Base-by-base conservation (phyloP, 2,113 vertebrate genomes). In the Octodon degus region DNA sequence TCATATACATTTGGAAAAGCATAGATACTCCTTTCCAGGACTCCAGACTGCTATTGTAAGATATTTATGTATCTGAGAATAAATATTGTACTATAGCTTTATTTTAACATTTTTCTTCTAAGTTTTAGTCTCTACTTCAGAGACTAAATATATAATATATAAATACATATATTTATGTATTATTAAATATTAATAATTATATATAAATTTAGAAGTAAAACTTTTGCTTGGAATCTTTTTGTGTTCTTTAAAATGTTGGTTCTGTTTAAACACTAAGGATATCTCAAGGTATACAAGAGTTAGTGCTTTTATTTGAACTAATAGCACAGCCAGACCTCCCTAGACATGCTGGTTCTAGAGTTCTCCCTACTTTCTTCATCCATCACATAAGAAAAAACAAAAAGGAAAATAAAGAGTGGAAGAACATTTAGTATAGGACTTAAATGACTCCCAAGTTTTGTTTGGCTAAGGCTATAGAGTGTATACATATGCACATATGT, bases 251-350 rank as follows among this genome's bases (percentile, higher is more conserved):
- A 95, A 89, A 68, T 34, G 43, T 89, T 20, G 62, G 37, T 14
- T 94, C 50, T 65, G 53, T 79, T 86, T 83, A 89, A 83, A 97
- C 27, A 74, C 1, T 62, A 40, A 86, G 27, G 19, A 22, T 6
- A 67, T 8, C 17, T 84, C 25, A 86, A 43, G 47, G 22, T 43
- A 0, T 62, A 17, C 30, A 95, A 55, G 16, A 58, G 12, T 84
- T 80, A 47, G 27, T 82, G 24, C 80, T 95, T 95, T 72, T 79
- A 60, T 93, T 96, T 84, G 88, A 90, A 84, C 30, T 50, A 87
- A 11, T 63, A 30, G 30, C 30, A 25, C 34, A 93, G 50, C 47
- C 50, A 89, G 63, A 34, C 8, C 80, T 80, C 43, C 47, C 47
- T 65, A 85, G 76, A 74, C 43, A 27, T 62, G 32, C 30, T 81